Conservation (phyloP, 2,113 vertebrate species). For the Cavia porcellus region DNA sequence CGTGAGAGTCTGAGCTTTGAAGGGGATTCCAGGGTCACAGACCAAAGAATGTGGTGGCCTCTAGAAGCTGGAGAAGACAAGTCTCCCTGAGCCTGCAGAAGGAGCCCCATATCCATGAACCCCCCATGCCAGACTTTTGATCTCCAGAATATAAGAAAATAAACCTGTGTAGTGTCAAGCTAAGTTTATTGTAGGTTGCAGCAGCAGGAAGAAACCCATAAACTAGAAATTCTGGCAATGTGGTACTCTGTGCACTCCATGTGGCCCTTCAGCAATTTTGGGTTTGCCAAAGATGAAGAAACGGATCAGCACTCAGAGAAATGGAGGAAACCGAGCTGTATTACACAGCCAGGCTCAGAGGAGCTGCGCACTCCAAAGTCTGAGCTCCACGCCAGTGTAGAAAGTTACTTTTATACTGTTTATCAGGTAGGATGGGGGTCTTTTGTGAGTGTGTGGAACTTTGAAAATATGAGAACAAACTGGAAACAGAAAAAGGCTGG, state of each 20-base stretch:
- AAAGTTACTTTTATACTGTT: not conserved
- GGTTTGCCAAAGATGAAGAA: not conserved
- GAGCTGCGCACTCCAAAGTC: not conserved
- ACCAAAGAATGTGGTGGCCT: not conserved
- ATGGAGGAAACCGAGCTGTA: not conserved
- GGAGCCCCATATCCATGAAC: too few relatives aligned
- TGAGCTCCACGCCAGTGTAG: not conserved
- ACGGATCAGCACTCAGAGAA: too few relatives aligned
- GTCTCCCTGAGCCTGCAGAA: not conserved
- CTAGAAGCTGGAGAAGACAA: not conserved
- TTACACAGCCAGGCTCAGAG: not conserved
- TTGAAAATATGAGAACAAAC: not conserved
- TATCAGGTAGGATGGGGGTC: not conserved
- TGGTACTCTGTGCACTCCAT: rapidly evolving
- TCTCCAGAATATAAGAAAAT: not conserved
- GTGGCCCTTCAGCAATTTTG: not conserved
- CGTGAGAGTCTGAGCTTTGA: not conserved
- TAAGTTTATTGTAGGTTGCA: not conserved
- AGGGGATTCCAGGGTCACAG: not conserved
- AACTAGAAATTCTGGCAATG: rapidly evolving
- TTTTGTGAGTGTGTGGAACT: not conserved
- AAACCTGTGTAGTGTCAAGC: not conserved
- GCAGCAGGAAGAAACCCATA: rapidly evolving
- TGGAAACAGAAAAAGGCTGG: not conserved
- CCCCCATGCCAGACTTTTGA: not conserved